phyloP scores from a whole-genome alignment of 2,888 invertebrate species.

The Hipparchia sbordonii region DNA sequence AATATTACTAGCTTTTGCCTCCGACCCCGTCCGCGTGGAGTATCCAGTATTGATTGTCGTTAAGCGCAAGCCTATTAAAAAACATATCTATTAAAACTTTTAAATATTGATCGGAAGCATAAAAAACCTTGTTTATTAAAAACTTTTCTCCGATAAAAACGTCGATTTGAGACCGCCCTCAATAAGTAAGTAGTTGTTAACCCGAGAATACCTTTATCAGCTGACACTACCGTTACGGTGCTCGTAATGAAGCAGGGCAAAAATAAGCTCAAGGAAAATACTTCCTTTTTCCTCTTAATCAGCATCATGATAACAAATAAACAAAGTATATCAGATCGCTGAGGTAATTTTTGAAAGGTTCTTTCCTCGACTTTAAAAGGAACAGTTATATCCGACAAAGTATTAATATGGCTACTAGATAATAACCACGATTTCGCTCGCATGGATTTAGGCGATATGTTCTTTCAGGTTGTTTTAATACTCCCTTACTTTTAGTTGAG shows the following conservation, averaged over 20 bases:
- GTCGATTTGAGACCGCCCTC: neutral
- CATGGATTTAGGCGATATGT: neutral
- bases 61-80: too few relatives aligned
- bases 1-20: too few relatives aligned
- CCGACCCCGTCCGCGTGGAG: too few relatives aligned
- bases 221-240: constrained; percentile 25
- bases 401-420: too few relatives aligned
- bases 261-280: constrained; percentile 27
- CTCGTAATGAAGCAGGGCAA: constrained; percentile 16
- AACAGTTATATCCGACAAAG: neutral
- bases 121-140: too few relatives aligned
- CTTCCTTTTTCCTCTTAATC: constrained; percentile 24
- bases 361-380: constrained; percentile 1
- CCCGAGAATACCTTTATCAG: constrained; percentile 17
- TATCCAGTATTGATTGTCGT: too few relatives aligned
- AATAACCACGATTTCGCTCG: too few relatives aligned
- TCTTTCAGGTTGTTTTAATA: neutral
- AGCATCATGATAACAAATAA: constrained; percentile 11
- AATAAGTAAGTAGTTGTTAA: constrained; percentile 9
- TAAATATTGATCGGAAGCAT: too few relatives aligned
- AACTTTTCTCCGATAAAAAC: neutral
- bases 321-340: constrained; percentile 1
- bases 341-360: neutral
- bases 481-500: neutral
- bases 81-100: too few relatives aligned